Conservation (phyloP, 2,113 vertebrate genomes). For the Myotis brandtii region DNA sequence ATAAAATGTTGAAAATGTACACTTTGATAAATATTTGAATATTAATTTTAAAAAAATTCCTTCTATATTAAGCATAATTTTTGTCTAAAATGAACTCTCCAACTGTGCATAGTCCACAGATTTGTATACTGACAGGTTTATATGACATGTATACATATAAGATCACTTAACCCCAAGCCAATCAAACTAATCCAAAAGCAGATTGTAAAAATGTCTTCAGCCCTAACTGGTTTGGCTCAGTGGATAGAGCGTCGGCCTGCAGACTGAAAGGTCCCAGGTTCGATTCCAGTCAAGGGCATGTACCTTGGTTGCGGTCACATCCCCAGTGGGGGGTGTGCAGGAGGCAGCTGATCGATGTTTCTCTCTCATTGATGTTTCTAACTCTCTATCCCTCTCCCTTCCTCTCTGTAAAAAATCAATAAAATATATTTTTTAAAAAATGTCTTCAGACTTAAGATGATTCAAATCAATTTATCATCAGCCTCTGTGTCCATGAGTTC, state of each 20-base stretch:
- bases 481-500: neutral
- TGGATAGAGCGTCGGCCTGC: too few species aligned
- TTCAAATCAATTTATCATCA: neutral
- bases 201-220: neutral
- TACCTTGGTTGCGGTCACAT: too few species aligned
- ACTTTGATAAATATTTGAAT: neutral
- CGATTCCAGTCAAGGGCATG: too few species aligned
- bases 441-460: neutral
- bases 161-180: neutral
- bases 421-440: neutral
- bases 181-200: neutral
- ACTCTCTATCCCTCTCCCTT: too few species aligned
- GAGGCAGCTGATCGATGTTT: too few species aligned
- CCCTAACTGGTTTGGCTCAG: too few species aligned
- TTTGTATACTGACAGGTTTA: too few species aligned
- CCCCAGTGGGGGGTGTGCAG: too few species aligned
- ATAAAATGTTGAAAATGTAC: neutral
- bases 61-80: neutral
- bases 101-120: neutral
- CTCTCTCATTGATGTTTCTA: too few species aligned
- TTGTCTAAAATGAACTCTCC: neutral
- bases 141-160: fast-evolving
- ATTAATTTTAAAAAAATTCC: neutral
- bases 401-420: too few species aligned
- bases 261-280: too few species aligned